Percentiles rank a stretch among this genome's conserved stretches.
Conservation (phyloP, 2,888 invertebrate genomes). For the Lithosia quadra region DNA sequence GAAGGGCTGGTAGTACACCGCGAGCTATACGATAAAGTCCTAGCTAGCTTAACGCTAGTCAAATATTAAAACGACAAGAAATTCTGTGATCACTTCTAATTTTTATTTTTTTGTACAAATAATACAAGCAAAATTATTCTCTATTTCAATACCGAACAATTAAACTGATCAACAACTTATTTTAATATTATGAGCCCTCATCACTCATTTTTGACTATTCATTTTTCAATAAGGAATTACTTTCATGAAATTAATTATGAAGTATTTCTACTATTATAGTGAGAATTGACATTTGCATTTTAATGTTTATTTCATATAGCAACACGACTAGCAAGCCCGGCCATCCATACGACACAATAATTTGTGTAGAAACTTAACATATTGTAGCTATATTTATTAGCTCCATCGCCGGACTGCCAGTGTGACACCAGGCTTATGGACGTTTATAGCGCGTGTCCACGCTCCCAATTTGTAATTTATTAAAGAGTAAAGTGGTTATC, state of each 20-base stretch:
- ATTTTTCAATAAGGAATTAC: background rate
- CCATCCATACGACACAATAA: background rate
- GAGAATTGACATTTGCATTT: background rate
- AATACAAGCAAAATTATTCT: background rate
- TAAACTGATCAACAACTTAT: too few relatives aligned
- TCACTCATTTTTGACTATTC: background rate
- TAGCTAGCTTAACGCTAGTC: background rate
- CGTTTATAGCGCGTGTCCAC: background rate
- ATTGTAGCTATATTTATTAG: background rate
- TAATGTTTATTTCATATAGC: too few relatives aligned
- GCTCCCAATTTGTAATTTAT: conserved; percentile 37
- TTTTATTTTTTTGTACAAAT: too few relatives aligned
- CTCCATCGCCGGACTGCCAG: background rate
- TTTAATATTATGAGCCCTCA: background rate
- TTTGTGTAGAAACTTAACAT: background rate
- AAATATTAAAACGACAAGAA: background rate
- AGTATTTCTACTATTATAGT: too few relatives aligned
- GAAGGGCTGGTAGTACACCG: background rate
- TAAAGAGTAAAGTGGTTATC: conserved; percentile 28
- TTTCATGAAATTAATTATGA: too few relatives aligned
- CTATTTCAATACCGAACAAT: too few relatives aligned
- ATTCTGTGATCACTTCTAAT: too few relatives aligned
- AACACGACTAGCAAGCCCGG: background rate
- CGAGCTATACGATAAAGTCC: conserved; percentile 12
- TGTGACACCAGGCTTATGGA: conserved; percentile 1